phyloP scores from a whole-genome alignment of 2,113 vertebrate genomes.

The Solenodon paradoxus region DNA sequence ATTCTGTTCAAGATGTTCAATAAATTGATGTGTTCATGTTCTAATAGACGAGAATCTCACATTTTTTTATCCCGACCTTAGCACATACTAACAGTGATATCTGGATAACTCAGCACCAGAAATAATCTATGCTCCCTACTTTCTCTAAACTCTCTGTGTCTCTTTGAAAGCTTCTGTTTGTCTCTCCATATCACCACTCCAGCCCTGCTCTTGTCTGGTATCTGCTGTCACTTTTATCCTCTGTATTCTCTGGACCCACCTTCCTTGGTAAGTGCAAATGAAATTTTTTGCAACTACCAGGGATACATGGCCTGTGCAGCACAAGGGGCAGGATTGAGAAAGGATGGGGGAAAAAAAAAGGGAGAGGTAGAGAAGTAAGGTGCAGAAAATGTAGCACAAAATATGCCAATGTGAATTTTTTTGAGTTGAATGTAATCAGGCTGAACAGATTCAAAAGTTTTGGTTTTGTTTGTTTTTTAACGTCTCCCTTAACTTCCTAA shows the following conservation, averaged over 20 bases:
- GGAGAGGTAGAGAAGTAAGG: no score
- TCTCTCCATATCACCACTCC: background rate
- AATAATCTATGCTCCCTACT: background rate
- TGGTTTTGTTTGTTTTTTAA: no score
- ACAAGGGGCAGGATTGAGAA: background rate
- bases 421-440: background rate
- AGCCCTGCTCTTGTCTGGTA: background rate
- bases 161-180: background rate
- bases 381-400: no score
- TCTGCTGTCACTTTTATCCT: background rate
- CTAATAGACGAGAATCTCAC: background rate
- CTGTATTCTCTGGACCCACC: background rate
- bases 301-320: background rate
- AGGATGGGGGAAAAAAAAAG: background rate
- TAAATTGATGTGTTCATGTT: background rate
- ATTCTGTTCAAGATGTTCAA: background rate
- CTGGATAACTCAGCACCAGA: background rate
- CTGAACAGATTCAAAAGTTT: no score
- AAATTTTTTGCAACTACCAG: background rate
- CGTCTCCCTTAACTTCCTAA: background rate
- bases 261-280: background rate
- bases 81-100: background rate
- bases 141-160: background rate
- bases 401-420: no score
- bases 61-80: background rate